Base-by-base conservation (phyloP, 2,888 invertebrate genomes). In the Mycalesis mineus region DNA sequence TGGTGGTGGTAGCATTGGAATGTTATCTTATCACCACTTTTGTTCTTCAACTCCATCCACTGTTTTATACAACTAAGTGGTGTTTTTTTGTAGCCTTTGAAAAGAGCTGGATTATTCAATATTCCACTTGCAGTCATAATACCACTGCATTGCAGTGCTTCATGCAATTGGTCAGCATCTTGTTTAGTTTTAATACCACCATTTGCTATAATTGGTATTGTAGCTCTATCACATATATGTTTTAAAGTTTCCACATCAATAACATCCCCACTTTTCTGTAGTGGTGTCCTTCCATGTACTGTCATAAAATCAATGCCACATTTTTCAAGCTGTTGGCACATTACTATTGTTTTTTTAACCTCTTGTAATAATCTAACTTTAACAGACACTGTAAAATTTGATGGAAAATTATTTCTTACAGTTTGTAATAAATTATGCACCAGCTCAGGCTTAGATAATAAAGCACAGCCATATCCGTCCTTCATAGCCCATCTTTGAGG, bases 401-500 rank as follows among this genome's bases (percentile, higher is more conserved):
- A 88, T 7, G 94, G 88, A 49, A 98, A 89, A 62, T 92, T 91
- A 69, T 94, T 94, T 70, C 94, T 91, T 13, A 97, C 93, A 69
- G 94, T 94, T 68, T 88, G 91, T 0, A 98, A 92, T 73, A 98
- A 91, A 69, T 97, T 96, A 65, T 93, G 92, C 5, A 99, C 92
- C 8, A 94, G 71, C 73, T 98, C 95, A 6, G 98, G 98, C 66
- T 95, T 93, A 8, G 92, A 92, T 15, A 98, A 82, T 65, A 98
- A 82, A 59, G 94, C 93, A 72, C 96, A 96, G 0, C 98, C 98
- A 75, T 96, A 95, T 3, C 97, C 97, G 75, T 96, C 95, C 66
- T 95, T 92, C 82, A 96, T 94, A 0, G 98, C 98, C 98, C 98
- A 98, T 65, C 93, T 91, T 82, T 99, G 99, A 0, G 99, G 99